Evolutionary conservation across 2,888 invertebrate species (phyloP), one percentile per base, ranked within the genome.

Genomic region (Cremastobaeus sp.): DNA sequence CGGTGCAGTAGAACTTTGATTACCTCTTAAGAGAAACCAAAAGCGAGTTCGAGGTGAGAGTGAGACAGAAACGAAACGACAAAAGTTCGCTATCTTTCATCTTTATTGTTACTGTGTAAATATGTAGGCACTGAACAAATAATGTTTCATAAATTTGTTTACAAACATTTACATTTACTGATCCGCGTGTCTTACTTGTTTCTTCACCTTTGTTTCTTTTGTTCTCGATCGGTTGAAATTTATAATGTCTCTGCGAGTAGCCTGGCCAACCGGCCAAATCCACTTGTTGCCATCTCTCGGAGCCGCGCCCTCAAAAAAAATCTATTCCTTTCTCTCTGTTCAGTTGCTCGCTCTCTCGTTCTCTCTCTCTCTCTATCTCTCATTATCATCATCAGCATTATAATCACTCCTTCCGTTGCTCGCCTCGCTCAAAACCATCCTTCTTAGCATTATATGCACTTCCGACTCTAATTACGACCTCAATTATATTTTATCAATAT

Each of bases 51-150:
- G 55, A 55, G 65, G 73, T 76, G 68, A 68, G 65, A 68, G 72
- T 74, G 65, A 73, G 71, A 74, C 62, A 74, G 68, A 79, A 77
- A 78, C 74, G 70, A 75, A 72, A 77, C 41, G 73, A 76, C 70
- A 66, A 73, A 70, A 66, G 37, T 84, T 84, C 84, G 79, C 85
- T 86, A 85, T 85, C 83, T 76, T 83, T 85, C 83, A 83, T 86
- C 84, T 86, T 85, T 85, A 85, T 86, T 86, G 84, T 86, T 86
- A 85, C 83, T 84, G 85, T 86, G 85, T 86, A 84, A 86, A 86
- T 86, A 86, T 87, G 86, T 86, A 87, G 86, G 86, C 86, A 86
- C 86, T 86, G 86, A 87, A 87, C 86, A 87, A 87, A 87, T 86
- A 86, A 87, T 86, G 84, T 87, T 86, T 87, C 84, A 86, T 86